Conservation (phyloP, 2,797 vertebrate species). For the Denticeps clupeoides region DNA sequence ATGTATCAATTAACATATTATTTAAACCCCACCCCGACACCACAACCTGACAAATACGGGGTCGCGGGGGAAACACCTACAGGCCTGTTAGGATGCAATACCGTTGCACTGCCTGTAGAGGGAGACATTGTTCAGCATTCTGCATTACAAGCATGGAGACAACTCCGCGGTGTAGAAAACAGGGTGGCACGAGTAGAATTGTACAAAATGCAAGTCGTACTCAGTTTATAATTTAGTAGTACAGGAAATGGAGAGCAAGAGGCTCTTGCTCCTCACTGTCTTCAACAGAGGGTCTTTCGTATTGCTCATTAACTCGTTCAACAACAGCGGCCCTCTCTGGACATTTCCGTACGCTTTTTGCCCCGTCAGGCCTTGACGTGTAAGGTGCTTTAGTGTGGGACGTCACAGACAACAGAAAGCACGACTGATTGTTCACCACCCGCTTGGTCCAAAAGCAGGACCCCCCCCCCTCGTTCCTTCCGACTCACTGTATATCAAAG, state of each 20-base stretch:
- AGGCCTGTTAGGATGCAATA: not conserved
- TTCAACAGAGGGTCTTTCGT: slow-evolving; percentile 15
- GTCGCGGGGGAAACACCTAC: too few species aligned
- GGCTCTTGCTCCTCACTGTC: slow-evolving; percentile 1
- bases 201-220: too few species aligned
- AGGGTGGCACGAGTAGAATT: slow-evolving; percentile 27
- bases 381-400: not conserved
- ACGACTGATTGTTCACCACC: not conserved
- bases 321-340: too few species aligned
- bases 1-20: too few species aligned
- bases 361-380: not conserved
- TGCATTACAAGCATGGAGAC: slow-evolving; percentile 33
- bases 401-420: not conserved
- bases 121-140: not conserved
- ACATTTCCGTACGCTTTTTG: too few species aligned
- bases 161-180: slow-evolving; percentile 30
- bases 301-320: too few species aligned
- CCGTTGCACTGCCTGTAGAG: slow-evolving; percentile 10
- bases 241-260: too few species aligned
- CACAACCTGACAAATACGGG: too few species aligned
- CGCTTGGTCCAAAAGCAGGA: too few species aligned
- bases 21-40: too few species aligned
- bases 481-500: slow-evolving; percentile 28
- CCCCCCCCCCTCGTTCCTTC: too few species aligned
- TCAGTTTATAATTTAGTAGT: too few species aligned